These are phyloP conservation scores for Arothron firmamentum DNA, from an alignment of 2,113 vertebrate genomes.

Conservation along the genomic window DNA sequence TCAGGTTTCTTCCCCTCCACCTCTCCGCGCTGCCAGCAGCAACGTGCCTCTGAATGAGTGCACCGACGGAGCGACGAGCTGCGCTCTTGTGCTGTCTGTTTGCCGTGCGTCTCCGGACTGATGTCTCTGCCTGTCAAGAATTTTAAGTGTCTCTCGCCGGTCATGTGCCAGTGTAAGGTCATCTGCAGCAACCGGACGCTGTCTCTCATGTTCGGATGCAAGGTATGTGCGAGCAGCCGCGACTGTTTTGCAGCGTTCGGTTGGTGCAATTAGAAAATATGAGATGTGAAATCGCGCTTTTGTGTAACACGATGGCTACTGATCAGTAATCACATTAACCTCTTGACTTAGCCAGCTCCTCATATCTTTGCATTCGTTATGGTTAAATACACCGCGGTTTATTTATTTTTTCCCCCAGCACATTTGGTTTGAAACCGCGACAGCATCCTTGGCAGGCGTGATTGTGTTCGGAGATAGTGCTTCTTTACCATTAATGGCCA, in stretches of 20 bases:
- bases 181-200: constrained; percentile 83
- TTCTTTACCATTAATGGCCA: constrained; percentile 2
- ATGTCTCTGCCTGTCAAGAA: constrained; percentile 78
- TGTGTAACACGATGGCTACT: background rate
- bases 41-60: constrained; percentile 31
- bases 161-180: constrained; percentile 84
- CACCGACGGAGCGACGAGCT: constrained; percentile 43
- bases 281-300: background rate
- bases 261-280: no score
- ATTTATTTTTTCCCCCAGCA: constrained; percentile 32
- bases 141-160: constrained; percentile 80
- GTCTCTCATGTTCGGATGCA: constrained; percentile 84
- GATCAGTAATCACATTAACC: constrained; percentile 15
- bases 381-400: background rate
- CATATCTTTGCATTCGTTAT: constrained; percentile 6
- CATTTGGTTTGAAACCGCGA: constrained; percentile 17
- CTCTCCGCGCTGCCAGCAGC: constrained; percentile 27
- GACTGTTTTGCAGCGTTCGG: background rate
- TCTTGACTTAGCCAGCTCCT: background rate
- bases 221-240: constrained; percentile 60
- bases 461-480: constrained; percentile 5
- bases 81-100: constrained; percentile 32
- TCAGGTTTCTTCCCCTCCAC: background rate
- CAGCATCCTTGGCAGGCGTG: constrained; percentile 16
- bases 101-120: constrained; percentile 49